phyloP scores from a whole-genome alignment of 2,797 vertebrate genomes.

The Iguana delicatissima region DNA sequence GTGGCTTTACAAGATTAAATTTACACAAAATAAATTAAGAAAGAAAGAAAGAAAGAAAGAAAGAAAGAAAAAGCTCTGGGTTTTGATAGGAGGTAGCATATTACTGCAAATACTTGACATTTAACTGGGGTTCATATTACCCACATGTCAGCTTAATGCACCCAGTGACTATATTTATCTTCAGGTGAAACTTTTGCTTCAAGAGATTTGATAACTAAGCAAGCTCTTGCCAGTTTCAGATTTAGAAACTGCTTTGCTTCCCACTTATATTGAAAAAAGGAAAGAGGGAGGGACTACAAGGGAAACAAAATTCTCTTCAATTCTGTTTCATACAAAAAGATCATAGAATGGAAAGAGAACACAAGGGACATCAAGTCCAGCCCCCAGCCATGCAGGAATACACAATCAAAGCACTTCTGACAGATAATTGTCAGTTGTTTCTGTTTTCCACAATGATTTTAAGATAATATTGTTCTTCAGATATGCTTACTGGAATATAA shows the following conservation, averaged over 20 bases:
- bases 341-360: no score
- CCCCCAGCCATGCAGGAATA: no score
- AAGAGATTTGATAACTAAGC: slow-evolving; percentile 51
- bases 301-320: slow-evolving; percentile 5
- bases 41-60: slow-evolving; percentile 44
- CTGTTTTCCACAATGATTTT: background rate
- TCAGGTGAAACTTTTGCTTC: slow-evolving; percentile 39
- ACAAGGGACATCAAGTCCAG: no score
- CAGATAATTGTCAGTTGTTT: background rate
- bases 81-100: slow-evolving; percentile 61
- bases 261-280: slow-evolving; percentile 16
- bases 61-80: slow-evolving; percentile 59
- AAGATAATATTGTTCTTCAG: background rate
- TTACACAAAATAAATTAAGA: slow-evolving; percentile 70
- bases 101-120: slow-evolving; percentile 76
- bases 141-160: slow-evolving; percentile 66
- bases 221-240: slow-evolving; percentile 29
- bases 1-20: slow-evolving; percentile 87
- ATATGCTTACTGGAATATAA: background rate
- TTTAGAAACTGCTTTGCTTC: slow-evolving; percentile 1
- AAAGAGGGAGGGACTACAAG: background rate
- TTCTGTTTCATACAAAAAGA: background rate
- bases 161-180: slow-evolving; percentile 47
- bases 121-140: slow-evolving; percentile 58
- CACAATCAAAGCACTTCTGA: no score